phyloP scores from a whole-genome alignment of 2,888 invertebrate species.

The Orthonevra nobilis region DNA sequence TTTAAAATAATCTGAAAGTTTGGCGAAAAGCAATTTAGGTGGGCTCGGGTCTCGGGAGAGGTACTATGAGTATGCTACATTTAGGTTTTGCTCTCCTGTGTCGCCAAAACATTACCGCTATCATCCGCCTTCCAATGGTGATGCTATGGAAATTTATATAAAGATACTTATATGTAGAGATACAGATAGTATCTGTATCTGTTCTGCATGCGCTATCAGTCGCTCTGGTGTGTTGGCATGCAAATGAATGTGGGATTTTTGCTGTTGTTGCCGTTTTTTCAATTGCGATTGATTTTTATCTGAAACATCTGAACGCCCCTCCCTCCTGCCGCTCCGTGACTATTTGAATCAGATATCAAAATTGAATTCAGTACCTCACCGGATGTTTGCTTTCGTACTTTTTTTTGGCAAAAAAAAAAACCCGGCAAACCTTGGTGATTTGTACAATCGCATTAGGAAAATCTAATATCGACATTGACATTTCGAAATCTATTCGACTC shows the following conservation, averaged over 20 bases:
- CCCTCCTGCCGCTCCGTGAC: background rate
- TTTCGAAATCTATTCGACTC: too few species aligned
- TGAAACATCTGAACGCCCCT: background rate
- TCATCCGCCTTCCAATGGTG: background rate
- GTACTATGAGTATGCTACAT: slow-evolving; percentile 18
- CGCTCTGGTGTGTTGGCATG: slow-evolving; percentile 22
- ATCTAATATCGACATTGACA: too few species aligned
- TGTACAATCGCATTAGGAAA: slow-evolving; percentile 65
- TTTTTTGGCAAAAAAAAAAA: slow-evolving; percentile 21
- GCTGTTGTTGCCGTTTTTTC: slow-evolving; percentile 4
- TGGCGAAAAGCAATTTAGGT: slow-evolving; percentile 40
- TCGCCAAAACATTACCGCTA: background rate
- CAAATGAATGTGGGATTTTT: slow-evolving; percentile 51
- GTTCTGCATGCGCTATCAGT: background rate
- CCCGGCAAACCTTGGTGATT: slow-evolving; percentile 49
- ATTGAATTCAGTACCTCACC: slow-evolving; percentile 42
- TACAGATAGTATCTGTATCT: slow-evolving; percentile 25
- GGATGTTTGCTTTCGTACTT: slow-evolving; percentile 34
- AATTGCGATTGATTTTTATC: slow-evolving; percentile 56
- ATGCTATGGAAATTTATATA: slow-evolving; percentile 32
- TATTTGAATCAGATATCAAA: slow-evolving; percentile 49
- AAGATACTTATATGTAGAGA: too few species aligned
- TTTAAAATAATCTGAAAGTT: slow-evolving; percentile 54
- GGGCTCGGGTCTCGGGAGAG: slow-evolving; percentile 35
- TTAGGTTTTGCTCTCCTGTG: background rate